Base-by-base conservation (phyloP, 2,797 vertebrate genomes). In the Eidolon dupreanum region DNA sequence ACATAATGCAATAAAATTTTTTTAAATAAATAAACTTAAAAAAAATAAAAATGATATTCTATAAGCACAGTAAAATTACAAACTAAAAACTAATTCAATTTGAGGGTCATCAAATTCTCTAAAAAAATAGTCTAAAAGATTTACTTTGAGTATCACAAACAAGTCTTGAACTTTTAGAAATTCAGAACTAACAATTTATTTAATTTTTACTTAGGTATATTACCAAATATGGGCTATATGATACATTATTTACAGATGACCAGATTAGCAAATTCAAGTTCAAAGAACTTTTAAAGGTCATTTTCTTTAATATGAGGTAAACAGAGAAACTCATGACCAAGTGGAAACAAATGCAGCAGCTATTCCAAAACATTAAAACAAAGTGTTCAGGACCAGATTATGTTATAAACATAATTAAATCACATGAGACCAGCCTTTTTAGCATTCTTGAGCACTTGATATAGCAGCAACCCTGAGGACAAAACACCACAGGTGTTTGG, bases 41-140 rank as follows among this genome's bases (percentile, higher is more conserved):
- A 46, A 46, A 46, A 13, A 13, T 13, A 46, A 46, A 46, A 13
- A 46, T 16, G 46, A 49, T 20, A 5, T 73, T 11, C 20, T 8
- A 79, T 41, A 33, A 91, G 6, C 68, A 93, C 4, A n/a, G 16
- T 26, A 81, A 90, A 74, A 79, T 88, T 74, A 94, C 4, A 75
- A 95, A 46, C 51, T 81, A 83, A 94, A 83, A 43, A 94, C 2
- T 38, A 95, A 41, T 89, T 97, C 74, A 88, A 49, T 86, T 86
- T 68, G 13, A 68, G 13, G 26, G n/a, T 38, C 63, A 92, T 93
- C 49, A 93, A 65, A 49, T 61, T 90, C 51, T 83, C 61, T 82
- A 31, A 66, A 66, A 84, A 78, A 17, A 7, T 38, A 74, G 1
- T 49, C 9, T n/a, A 31, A 66, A 79, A 55, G 36, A 75, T 49